These are phyloP conservation scores for Drosophila kanekoi DNA, from an alignment of 2,888 invertebrate species.

Conservation along the genomic window DNA sequence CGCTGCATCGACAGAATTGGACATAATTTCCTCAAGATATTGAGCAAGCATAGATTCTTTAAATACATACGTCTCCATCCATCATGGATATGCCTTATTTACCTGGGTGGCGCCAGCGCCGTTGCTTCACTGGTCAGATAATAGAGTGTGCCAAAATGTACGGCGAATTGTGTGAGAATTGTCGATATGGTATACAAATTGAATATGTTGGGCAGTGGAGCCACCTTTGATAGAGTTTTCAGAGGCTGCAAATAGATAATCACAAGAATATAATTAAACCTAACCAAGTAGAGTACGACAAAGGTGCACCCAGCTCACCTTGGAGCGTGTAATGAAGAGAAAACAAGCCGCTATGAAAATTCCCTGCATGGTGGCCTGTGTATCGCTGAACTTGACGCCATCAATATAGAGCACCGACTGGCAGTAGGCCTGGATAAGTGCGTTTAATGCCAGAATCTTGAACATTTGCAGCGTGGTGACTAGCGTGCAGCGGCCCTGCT, in stretches of 20 bases:
- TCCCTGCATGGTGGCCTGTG: slow-evolving; percentile 98
- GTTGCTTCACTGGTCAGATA: slow-evolving; percentile 94
- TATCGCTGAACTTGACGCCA: slow-evolving; percentile 98
- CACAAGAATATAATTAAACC: neutral
- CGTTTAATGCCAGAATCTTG: slow-evolving; percentile 99
- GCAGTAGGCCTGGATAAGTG: slow-evolving; percentile 98
- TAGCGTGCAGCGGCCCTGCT: slow-evolving; percentile 99
- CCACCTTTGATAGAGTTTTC: slow-evolving; percentile 95
- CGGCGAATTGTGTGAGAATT: slow-evolving; percentile 96
- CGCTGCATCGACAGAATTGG: no score
- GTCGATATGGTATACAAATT: slow-evolving; percentile 98
- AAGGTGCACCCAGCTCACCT: slow-evolving; percentile 87
- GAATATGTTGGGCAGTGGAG: slow-evolving; percentile 99
- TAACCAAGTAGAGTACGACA: neutral
- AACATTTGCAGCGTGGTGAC: slow-evolving; percentile 99
- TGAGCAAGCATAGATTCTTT: neutral
- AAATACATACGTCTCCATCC: neutral
- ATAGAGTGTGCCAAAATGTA: slow-evolving; percentile 96
- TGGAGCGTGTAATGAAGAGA: slow-evolving; percentile 98
- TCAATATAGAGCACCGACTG: slow-evolving; percentile 99
- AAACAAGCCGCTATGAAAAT: slow-evolving; percentile 98
- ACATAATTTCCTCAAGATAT: neutral
- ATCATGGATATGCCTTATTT: neutral
- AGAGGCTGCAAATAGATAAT: slow-evolving; percentile 89
- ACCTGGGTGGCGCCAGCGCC: slow-evolving; percentile 90